Conservation (phyloP, 2,888 invertebrate species). For the Drosophila fulvimacula region DNA sequence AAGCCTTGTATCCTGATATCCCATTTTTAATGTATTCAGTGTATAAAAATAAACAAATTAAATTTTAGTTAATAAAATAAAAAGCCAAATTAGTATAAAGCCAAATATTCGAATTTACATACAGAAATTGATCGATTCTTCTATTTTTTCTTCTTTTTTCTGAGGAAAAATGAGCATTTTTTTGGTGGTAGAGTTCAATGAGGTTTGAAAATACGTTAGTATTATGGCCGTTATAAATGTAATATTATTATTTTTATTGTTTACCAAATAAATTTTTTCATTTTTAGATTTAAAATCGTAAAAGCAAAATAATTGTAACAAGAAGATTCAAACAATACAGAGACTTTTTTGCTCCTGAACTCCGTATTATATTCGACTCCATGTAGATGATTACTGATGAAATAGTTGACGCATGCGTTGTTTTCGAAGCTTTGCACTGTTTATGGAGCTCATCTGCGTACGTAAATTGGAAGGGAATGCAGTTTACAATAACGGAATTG, state of each 20-base stretch:
- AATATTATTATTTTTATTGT: conserved; percentile 3
- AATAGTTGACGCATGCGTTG: conserved; percentile 25
- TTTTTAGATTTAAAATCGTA: conserved; percentile 16
- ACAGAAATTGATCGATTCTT: no score
- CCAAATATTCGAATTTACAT: no score
- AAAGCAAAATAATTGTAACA: conserved; percentile 23
- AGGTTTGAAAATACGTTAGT: neutral
- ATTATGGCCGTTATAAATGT: neutral
- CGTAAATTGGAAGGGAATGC: conserved; percentile 50
- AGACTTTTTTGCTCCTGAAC: conserved; percentile 19
- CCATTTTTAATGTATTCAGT: no score
- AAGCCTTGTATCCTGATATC: no score
- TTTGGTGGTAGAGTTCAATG: neutral
- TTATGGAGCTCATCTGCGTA: conserved; percentile 47
- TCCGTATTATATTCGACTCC: conserved; percentile 40
- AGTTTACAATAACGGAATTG: conserved; percentile 24
- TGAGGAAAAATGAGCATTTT: no score
- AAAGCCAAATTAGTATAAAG: no score
- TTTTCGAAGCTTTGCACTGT: conserved; percentile 21
- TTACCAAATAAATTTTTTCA: conserved; percentile 27
- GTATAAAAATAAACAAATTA: no score
- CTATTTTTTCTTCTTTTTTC: no score
- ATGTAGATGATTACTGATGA: conserved; percentile 63
- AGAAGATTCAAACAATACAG: conserved; percentile 18
- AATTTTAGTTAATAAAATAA: no score